Evolutionary conservation across 2,113 vertebrate species (phyloP).

Genomic region (Pelvicachromis taeniatus): DNA sequence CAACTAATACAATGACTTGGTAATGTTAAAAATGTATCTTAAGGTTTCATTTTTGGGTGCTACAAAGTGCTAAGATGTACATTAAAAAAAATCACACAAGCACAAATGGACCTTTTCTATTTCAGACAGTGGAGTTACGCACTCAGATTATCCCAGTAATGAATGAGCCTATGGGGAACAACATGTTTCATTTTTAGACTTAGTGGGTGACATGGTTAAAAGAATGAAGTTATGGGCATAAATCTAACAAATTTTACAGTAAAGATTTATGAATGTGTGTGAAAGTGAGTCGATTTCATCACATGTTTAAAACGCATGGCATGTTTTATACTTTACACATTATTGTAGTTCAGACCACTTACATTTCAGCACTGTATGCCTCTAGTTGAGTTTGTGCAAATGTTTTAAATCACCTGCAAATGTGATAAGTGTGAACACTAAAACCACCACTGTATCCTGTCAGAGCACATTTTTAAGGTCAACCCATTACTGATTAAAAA

Average conservation of each 20-base stretch:
- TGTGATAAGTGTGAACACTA: neutral
- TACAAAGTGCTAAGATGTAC: constrained; percentile 1
- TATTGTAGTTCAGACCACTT: neutral
- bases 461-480: neutral
- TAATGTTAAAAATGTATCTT: neutral
- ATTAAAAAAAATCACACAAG: neutral
- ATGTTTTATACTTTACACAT: neutral
- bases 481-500: constrained; percentile 43
- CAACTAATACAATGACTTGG: neutral
- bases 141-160: constrained; percentile 39
- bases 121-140: neutral
- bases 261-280: constrained; percentile 5
- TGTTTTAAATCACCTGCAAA: neutral
- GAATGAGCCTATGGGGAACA: constrained; percentile 37
- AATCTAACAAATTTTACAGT: constrained; percentile 12
- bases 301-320: neutral
- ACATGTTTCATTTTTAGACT: constrained; percentile 28
- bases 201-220: neutral
- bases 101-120: neutral
- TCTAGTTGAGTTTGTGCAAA: neutral
- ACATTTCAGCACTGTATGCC: neutral
- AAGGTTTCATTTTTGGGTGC: neutral
- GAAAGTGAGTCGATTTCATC: neutral
- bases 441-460: neutral
- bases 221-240: constrained; percentile 7